Percentiles rank a stretch among this genome's conserved stretches.
These are phyloP conservation scores for Cepphus grylle DNA, from an alignment of 2,113 vertebrate genomes.

Conservation along the genomic window DNA sequence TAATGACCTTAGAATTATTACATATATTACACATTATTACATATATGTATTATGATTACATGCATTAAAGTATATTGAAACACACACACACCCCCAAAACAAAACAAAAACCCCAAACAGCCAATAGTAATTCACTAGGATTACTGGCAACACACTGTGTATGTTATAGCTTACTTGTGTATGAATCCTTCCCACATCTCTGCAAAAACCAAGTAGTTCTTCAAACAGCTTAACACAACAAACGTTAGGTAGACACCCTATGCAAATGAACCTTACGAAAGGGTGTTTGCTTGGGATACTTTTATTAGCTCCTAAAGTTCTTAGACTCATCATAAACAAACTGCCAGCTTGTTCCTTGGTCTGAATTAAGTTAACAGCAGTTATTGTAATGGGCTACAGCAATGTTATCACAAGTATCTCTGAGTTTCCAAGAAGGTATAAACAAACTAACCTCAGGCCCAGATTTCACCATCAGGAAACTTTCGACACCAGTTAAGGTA, in stretches of 20 bases:
- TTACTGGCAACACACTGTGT: neutral
- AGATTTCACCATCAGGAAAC: conserved; percentile 81
- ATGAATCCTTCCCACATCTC: neutral
- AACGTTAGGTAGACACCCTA: neutral
- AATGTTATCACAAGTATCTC: neutral
- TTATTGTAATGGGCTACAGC: neutral
- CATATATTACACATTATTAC: neutral
- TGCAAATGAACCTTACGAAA: neutral
- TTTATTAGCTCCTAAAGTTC: neutral
- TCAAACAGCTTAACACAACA: neutral
- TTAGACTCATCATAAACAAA: neutral
- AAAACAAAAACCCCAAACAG: neutral
- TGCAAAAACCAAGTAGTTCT: neutral
- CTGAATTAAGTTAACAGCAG: neutral
- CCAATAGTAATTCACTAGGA: neutral
- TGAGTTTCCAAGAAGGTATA: neutral
- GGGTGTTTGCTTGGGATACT: neutral
- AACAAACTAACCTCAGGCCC: conserved; percentile 85
- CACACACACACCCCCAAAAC: neutral
- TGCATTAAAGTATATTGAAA: neutral
- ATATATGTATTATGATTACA: neutral
- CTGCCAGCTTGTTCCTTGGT: neutral
- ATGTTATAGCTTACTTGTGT: neutral
- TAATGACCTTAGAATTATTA: neutral
- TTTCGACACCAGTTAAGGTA: conserved; percentile 90